Percentiles rank a stretch among this genome's conserved stretches.
These are phyloP conservation scores for Synaphobranchus kaupii DNA, from an alignment of 2,797 vertebrate genomes.

Conservation along the genomic window DNA sequence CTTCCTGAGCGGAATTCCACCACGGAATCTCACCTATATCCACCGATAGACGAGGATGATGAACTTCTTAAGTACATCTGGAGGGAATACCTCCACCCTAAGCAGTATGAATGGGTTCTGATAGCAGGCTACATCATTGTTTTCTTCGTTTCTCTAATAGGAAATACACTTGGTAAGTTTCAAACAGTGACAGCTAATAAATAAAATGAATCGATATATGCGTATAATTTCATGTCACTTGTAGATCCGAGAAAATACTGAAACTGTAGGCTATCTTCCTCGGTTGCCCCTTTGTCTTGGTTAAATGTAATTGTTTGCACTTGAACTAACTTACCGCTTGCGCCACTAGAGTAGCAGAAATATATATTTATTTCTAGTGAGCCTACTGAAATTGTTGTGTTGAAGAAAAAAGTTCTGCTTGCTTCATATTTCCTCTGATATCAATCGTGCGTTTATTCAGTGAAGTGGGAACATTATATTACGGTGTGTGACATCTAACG, in stretches of 20 bases:
- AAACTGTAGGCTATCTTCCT: not conserved
- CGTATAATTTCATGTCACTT: not conserved
- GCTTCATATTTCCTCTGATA: not conserved
- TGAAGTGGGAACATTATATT: not conserved
- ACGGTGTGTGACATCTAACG: not conserved
- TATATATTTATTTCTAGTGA: not conserved
- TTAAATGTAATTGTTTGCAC: not conserved
- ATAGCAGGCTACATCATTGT: conserved; percentile 92
- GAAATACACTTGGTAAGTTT: conserved; percentile 91
- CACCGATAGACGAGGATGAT: conserved; percentile 84
- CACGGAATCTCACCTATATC: conserved; percentile 62
- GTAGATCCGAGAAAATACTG: not conserved
- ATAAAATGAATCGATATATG: not conserved
- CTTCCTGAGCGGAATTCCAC: conserved; percentile 71
- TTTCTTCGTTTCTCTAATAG: conserved; percentile 89
- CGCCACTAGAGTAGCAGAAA: not conserved
- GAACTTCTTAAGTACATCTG: conserved; percentile 93
- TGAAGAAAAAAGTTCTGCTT: not conserved
- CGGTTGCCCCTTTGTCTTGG: not conserved
- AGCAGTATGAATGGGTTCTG: conserved; percentile 94
- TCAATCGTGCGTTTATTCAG: not conserved
- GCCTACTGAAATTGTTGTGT: not conserved
- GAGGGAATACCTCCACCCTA: conserved; percentile 92
- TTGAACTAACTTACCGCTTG: not conserved
- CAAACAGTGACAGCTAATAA: not conserved